These are phyloP conservation scores for Pristis pectinata DNA, from an alignment of 2,797 vertebrate genomes.

Conservation along the genomic window DNA sequence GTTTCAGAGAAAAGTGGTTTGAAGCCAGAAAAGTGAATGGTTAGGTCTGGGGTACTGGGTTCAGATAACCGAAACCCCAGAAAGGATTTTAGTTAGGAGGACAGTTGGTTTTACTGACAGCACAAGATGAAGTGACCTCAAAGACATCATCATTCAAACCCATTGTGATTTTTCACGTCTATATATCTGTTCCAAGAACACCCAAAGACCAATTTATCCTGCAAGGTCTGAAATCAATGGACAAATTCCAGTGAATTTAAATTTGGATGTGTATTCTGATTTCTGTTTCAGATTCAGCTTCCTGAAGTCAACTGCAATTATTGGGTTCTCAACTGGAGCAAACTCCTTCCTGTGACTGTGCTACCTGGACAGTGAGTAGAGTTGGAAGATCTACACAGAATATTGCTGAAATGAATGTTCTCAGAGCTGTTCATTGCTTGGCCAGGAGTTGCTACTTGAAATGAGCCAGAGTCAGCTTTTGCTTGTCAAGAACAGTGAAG, in stretches of 20 bases:
- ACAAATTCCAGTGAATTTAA: too few species aligned
- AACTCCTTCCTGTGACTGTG: too few species aligned
- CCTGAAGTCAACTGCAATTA: not conserved
- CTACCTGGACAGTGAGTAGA: not conserved
- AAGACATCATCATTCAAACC: too few species aligned
- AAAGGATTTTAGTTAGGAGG: too few species aligned
- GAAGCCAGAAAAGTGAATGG: not conserved
- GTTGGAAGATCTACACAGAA: not conserved
- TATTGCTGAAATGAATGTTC: not conserved
- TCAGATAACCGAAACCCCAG: too few species aligned
- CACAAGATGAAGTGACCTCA: too few species aligned
- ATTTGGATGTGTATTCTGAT: not conserved
- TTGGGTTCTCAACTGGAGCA: not conserved
- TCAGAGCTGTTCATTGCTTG: not conserved
- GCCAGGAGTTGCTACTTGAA: not conserved
- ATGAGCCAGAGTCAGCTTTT: not conserved
- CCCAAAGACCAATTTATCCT: too few species aligned
- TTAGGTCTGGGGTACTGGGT: too few species aligned
- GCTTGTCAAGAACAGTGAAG: not conserved
- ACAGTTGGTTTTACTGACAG: too few species aligned
- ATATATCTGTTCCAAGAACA: too few species aligned
- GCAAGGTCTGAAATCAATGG: too few species aligned
- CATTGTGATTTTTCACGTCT: too few species aligned
- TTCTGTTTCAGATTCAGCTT: not conserved
- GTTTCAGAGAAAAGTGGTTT: not conserved